Conservation (phyloP, 2,797 vertebrate genomes). For the Malacoctenus gilli region DNA sequence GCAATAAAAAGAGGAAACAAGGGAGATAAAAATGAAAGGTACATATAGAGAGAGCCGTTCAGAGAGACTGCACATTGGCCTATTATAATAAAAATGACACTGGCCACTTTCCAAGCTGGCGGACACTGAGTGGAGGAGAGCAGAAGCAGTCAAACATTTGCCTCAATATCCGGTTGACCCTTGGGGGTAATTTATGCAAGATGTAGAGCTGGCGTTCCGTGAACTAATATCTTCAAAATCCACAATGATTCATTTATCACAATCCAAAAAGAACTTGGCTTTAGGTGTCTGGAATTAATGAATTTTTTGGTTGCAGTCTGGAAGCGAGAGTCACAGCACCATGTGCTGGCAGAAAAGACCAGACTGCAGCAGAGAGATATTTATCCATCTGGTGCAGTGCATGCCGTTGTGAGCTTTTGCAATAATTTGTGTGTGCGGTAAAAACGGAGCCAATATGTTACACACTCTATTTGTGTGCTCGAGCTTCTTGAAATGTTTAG, state of each 20-base stretch:
- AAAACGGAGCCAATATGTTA: constrained; percentile 21
- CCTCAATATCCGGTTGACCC: constrained; percentile 69
- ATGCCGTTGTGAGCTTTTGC: constrained; percentile 38
- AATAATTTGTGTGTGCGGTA: constrained; percentile 37
- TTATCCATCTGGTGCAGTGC: constrained; percentile 64
- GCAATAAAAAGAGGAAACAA: constrained; percentile 26
- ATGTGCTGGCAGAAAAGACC: constrained; percentile 62
- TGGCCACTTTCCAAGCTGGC: constrained; percentile 46
- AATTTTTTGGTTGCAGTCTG: constrained; percentile 63
- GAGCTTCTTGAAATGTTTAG: constrained; percentile 1
- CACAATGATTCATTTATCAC: constrained; percentile 72
- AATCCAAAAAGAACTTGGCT: constrained; percentile 68
- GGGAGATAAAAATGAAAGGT: constrained; percentile 33
- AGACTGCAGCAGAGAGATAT: constrained; percentile 60
- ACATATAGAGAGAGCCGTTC: constrained; percentile 28
- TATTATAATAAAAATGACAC: constrained; percentile 55
- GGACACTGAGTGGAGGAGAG: constrained; percentile 47
- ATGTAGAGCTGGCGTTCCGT: constrained; percentile 50
- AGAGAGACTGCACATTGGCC: constrained; percentile 27
- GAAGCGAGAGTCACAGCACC: constrained; percentile 57
- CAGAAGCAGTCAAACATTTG: constrained; percentile 59
- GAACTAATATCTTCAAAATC: constrained; percentile 73
- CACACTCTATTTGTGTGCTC: constrained; percentile 20
- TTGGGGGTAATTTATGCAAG: constrained; percentile 71
- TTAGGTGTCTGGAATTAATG: constrained; percentile 67